phyloP scores from a whole-genome alignment of 2,113 vertebrate genomes.

The Narcine bancroftii region DNA sequence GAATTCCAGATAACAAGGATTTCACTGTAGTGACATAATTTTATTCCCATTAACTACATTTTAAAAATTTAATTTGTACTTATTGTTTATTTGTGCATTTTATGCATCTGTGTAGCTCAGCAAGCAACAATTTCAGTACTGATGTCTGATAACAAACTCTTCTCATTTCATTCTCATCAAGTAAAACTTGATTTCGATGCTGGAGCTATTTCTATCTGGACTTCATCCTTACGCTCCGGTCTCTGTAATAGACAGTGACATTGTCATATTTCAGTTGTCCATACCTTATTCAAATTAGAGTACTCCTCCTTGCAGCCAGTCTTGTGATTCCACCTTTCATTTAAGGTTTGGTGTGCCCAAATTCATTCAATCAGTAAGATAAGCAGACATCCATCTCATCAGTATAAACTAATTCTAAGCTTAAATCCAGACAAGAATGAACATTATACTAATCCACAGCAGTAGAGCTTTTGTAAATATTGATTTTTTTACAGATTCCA shows the following conservation, averaged over 20 bases:
- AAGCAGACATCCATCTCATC: neutral
- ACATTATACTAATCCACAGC: neutral
- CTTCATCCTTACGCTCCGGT: neutral
- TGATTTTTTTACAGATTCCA: neutral
- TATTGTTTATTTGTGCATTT: too few relatives aligned
- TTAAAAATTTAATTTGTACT: too few relatives aligned
- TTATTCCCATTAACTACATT: too few relatives aligned
- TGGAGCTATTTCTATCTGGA: constrained; percentile 8
- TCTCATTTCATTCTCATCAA: neutral
- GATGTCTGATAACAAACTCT: too few relatives aligned
- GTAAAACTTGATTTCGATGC: neutral
- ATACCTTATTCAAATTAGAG: neutral
- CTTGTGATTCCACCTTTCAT: constrained; percentile 16
- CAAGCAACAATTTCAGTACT: too few relatives aligned
- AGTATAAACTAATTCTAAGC: neutral
- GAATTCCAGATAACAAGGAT: too few relatives aligned
- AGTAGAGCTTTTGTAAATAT: neutral
- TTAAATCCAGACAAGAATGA: neutral
- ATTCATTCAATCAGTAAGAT: constrained; percentile 1
- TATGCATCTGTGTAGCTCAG: too few relatives aligned
- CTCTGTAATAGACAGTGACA: neutral
- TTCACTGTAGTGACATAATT: too few relatives aligned
- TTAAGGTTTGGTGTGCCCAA: neutral
- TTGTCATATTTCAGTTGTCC: neutral
- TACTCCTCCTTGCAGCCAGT: neutral